These are phyloP conservation scores for Brachionus rubens DNA, from an alignment of 1,140 invertebrate genomes.

Conservation along the genomic window DNA sequence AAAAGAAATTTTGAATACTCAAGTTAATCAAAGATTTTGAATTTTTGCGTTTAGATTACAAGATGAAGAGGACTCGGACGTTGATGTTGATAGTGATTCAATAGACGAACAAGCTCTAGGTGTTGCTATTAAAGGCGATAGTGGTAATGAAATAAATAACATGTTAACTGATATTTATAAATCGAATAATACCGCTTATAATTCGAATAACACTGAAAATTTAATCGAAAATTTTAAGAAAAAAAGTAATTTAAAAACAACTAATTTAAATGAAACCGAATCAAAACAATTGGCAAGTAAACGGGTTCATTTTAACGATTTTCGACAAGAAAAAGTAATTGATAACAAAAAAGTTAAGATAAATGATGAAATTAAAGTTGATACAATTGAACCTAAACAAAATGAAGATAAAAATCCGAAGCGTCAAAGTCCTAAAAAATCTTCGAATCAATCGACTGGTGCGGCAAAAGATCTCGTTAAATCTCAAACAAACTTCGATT, in stretches of 20 bases:
- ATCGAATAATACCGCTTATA: too few species aligned
- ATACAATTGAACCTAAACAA: background rate
- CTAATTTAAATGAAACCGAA: background rate
- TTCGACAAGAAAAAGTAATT: background rate
- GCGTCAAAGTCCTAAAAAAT: background rate
- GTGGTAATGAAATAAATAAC: constrained; percentile 28
- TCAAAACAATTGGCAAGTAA: background rate
- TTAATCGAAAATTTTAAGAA: background rate
- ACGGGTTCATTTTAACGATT: background rate
- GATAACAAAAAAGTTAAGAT: background rate
- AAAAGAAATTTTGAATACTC: background rate
- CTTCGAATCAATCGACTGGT: background rate
- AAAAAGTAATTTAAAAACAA: constrained; percentile 28
- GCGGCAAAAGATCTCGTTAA: constrained; percentile 18
- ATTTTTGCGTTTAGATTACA: background rate
- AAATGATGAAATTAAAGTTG: background rate
- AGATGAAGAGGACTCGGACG: constrained; percentile 12
- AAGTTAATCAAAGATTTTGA: background rate
- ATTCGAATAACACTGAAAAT: constrained; percentile 14
- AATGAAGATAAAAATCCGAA: background rate
- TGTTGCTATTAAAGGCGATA: background rate
- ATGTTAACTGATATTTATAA: constrained; percentile 38
- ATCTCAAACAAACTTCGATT: constrained; percentile 34
- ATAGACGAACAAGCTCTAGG: constrained; percentile 9
- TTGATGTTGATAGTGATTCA: constrained; percentile 12